Evolutionary conservation across 1,140 invertebrate genomes (phyloP), one percentile per base, ranked within the genome.

Genomic region (Aphidius ervi): DNA sequence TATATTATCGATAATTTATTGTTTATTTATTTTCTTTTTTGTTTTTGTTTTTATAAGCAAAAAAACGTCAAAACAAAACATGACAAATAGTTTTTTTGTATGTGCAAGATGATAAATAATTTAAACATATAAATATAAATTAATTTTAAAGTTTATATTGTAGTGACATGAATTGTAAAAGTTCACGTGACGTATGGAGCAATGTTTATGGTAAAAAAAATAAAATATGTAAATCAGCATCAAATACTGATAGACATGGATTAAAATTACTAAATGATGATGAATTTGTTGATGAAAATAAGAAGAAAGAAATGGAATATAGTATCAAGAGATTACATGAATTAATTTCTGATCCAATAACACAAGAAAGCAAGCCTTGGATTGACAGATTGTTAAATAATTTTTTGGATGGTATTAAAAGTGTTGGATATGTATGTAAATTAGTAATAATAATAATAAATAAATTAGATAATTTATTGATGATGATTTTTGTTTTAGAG

Each of bases 381-480:
- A 70, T 74, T 56, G 64, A 53, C 40, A 57, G 59, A 49, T 63
- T 74, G 5, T 42, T 74, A 6, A 43, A 59, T 4, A 45, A 67
- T 53, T 72, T 68, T 58, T 53, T 70, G 23, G 23, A 16, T n/a
- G 23, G 65, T 45, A 52, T 62, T 41, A 60, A 37, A 47, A 10
- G 57, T 9, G 9, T 56, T 20, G 75, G 68, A 62, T 77, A 66
- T 37, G 74, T 77, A 76, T 76, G 73, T 71, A 75, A 10, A 40
- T 37, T 3, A 47, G 5, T n/a, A 50, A 45, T 1, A 49, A 52
- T 49, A 50, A 52, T 16, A 16, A 16, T 16, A 16, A 16, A 16
- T 16, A 16, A 16, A 16, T 16, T 16, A 16, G 16, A 16, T 16
- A 16, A 16, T 16, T 16, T 16, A 16, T 16, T 16, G 16, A 16